A percentile compares a stretch with the other conserved stretches of the same genome.
These are phyloP conservation scores for Enoplosus armatus DNA, from an alignment of 2,797 vertebrate species.

Conservation along the genomic window DNA sequence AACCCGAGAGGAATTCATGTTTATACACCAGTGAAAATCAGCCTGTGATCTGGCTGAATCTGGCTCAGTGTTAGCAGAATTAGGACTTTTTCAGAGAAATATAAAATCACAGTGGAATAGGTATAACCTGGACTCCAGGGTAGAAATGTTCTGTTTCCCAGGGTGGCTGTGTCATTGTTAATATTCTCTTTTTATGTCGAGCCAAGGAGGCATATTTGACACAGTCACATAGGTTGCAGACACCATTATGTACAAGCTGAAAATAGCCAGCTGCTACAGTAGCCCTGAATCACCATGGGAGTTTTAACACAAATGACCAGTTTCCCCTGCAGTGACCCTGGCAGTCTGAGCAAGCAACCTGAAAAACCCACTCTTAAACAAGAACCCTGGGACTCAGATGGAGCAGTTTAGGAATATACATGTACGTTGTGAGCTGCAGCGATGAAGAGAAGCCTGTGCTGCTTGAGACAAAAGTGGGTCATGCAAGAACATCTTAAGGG, in stretches of 20 bases:
- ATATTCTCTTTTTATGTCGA: constrained; percentile 29
- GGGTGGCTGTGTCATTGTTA: constrained; percentile 30
- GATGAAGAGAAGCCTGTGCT: constrained; percentile 28
- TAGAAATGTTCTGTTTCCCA: constrained; percentile 10
- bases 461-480: constrained; percentile 77
- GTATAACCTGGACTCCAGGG: constrained; percentile 2
- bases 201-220: constrained; percentile 13
- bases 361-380: constrained; percentile 17
- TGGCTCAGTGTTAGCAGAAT: constrained; percentile 19
- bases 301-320: constrained; percentile 53
- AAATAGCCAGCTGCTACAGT: constrained; percentile 35
- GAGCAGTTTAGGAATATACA: constrained; percentile 40
- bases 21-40: constrained; percentile 41
- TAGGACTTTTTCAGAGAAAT: constrained; percentile 9
- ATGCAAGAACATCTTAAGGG: constrained; percentile 74
- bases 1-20: constrained; percentile 45
- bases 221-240: constrained; percentile 39
- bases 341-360: constrained; percentile 4
- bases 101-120: not conserved
- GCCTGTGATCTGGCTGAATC: constrained; percentile 37
- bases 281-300: constrained; percentile 37
- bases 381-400: constrained; percentile 20
- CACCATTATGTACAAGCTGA: constrained; percentile 33
- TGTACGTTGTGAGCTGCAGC: constrained; percentile 35
- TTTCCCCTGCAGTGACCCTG: constrained; percentile 45